Base-by-base conservation (phyloP, 1,140 invertebrate species). In the Drosophila nigromelanica region DNA sequence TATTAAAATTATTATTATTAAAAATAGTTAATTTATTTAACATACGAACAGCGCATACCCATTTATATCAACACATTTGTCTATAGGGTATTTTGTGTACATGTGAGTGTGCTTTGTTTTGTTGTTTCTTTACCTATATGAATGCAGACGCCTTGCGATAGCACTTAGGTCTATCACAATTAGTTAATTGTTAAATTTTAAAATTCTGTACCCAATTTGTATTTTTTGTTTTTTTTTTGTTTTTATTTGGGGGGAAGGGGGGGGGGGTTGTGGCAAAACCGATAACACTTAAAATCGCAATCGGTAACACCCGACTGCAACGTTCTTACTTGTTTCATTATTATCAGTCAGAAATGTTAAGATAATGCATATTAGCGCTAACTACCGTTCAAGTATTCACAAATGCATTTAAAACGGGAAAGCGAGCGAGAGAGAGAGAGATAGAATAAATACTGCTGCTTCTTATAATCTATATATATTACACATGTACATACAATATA, bases 101-200 rank as follows among this genome's bases (percentile, higher is more conserved):
- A 47, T 56, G 30, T 7, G 42, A 35, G 10, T 58, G 12, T 47
- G 33, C 11, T 66, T 58, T 39, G 42, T 33, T 64, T 63, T 18
- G 1, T 11, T 51, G 10, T 40, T 12, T 14, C 11, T 62, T 51
- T 27, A 11, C 12, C n/a, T 51, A 50, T 24, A 3, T 4, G 56
- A 52, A 66, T 66, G 54, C 43, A 39, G 8, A 66, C 54, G 42
- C 39, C 39, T 67, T 59, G 33, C 52, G 54, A 72, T 73, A 68
- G 50, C 37, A 47, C 10, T 48, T 56, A 40, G 0, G 11, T 59
- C 47, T 52, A 73, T 33, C 63, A 54, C 64, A 62, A 56, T 69
- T 73, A 68, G 40, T 48, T 54, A 73, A 73, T 73, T 68, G 40
- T 48, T 55, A 33, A 11, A 10, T n/a, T 60, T 50, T 35, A 0